Conservation (phyloP, 2,113 vertebrate species). For the Cariama cristata region DNA sequence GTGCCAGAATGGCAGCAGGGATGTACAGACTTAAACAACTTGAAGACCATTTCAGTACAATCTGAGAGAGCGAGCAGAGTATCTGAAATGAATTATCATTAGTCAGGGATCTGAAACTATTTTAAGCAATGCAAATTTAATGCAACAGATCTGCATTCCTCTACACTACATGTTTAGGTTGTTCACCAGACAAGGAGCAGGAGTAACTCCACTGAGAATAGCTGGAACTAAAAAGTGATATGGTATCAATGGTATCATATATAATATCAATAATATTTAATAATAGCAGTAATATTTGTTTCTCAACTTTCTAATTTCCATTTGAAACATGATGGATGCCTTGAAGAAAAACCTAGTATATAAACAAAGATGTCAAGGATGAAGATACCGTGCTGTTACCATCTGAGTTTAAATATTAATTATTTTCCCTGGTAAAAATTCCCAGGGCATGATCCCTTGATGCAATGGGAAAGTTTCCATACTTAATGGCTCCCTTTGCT, state of each 20-base stretch:
- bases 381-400: not conserved
- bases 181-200: not conserved
- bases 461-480: not conserved
- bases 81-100: not conserved
- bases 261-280: not conserved
- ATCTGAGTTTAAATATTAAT: not conserved
- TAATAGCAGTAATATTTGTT: not conserved
- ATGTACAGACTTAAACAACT: not conserved
- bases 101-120: not conserved
- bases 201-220: not conserved
- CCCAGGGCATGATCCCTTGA: not conserved
- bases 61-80: not conserved
- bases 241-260: fast-evolving
- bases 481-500: not conserved
- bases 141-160: not conserved
- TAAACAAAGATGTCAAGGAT: not conserved
- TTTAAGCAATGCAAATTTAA: not conserved
- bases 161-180: fast-evolving
- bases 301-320: not conserved
- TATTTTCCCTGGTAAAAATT: not conserved
- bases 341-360: not conserved
- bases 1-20: not conserved
- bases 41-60: not conserved
- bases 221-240: not conserved
- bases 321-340: not conserved